Conservation (phyloP, 1,140 invertebrate genomes). For the Cydia strobilella region DNA sequence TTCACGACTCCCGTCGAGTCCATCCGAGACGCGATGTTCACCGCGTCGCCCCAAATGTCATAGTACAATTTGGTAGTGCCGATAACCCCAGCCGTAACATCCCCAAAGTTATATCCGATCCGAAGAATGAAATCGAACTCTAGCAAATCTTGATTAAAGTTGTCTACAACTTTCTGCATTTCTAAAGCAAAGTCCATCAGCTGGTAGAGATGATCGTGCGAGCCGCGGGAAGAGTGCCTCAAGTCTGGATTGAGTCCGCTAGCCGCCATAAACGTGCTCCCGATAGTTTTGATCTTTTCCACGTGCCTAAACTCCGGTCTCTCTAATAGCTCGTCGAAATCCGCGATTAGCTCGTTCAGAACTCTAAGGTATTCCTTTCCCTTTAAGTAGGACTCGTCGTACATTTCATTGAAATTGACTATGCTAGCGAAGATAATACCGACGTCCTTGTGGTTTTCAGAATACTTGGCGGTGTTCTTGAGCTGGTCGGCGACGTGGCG, state of each 20-base stretch:
- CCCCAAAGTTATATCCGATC: conserved; percentile 91
- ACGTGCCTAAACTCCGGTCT: conserved; percentile 91
- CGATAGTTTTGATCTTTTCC: conserved; percentile 99
- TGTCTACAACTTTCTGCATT: conserved; percentile 91
- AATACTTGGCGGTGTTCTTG: conserved; percentile 96
- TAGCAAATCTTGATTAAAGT: conserved; percentile 93
- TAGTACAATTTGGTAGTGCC: conserved; percentile 98
- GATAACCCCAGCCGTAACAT: conserved; percentile 97
- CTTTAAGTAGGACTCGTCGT: conserved; percentile 96
- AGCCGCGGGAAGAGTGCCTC: conserved; percentile 81
- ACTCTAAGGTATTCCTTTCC: conserved; percentile 96
- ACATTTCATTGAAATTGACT: conserved; percentile 97
- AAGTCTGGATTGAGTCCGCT: conserved; percentile 93
- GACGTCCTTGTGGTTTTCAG: conserved; percentile 95
- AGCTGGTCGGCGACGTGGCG: conserved; percentile 95
- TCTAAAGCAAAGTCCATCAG: conserved; percentile 94
- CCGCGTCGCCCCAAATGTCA: conserved; percentile 99
- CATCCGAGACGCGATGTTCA: conserved; percentile 98
- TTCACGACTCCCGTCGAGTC: conserved; percentile 94
- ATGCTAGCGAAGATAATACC: conserved; percentile 97
- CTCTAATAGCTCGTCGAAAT: conserved; percentile 96
- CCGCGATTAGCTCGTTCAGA: conserved; percentile 96
- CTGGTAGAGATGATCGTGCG: conserved; percentile 90
- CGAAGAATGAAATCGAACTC: conserved; percentile 96
- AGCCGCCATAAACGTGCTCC: conserved; percentile 98